phyloP scores from a whole-genome alignment of 2,797 vertebrate genomes.

The Poliocrania exsul region DNA sequence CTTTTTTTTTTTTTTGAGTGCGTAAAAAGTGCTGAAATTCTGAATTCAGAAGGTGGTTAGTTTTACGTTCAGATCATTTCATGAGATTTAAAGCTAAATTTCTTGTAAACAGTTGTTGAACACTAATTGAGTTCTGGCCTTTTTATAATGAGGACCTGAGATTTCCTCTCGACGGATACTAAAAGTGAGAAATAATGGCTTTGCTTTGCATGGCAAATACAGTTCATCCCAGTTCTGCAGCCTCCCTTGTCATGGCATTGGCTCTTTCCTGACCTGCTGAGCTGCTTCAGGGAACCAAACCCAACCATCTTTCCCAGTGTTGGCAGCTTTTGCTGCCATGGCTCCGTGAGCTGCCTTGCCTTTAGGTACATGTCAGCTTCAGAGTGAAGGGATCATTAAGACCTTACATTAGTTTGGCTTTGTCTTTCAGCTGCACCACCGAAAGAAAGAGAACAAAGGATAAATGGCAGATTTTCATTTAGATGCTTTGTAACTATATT shows the following conservation, averaged over 20 bases:
- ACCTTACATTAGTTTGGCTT: neutral
- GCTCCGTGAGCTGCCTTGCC: accelerated
- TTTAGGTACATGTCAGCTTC: accelerated
- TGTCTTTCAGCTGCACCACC: neutral
- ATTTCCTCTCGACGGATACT: neutral
- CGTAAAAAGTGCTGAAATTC: neutral
- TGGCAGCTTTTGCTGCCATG: neutral
- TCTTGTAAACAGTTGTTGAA: neutral
- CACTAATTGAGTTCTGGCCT: neutral
- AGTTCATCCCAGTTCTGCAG: neutral
- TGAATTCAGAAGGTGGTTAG: neutral
- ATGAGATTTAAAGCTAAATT: neutral
- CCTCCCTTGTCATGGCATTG: neutral
- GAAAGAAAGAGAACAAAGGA: neutral
- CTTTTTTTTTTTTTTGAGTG: neutral
- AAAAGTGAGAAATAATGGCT: neutral
- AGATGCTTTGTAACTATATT: neutral
- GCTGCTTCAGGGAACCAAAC: neutral
- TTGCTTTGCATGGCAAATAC: neutral
- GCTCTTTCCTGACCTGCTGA: neutral
- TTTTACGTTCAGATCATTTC: neutral
- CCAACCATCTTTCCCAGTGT: neutral
- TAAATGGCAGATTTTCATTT: neutral
- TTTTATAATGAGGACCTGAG: neutral
- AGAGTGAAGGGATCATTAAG: neutral